Base-by-base conservation (phyloP, 2,797 vertebrate genomes). In the Scyliorhinus canicula region DNA sequence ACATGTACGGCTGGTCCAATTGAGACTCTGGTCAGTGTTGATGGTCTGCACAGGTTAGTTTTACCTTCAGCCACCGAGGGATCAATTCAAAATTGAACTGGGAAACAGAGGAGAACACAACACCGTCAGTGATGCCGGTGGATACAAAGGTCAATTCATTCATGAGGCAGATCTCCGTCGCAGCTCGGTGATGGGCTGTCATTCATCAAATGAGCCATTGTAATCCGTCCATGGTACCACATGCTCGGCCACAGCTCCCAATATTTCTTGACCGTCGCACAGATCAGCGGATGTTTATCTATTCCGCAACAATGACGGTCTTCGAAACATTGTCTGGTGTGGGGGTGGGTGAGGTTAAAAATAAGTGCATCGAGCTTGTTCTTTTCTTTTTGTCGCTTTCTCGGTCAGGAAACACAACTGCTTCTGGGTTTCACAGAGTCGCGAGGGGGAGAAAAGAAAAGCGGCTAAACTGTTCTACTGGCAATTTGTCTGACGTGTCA, bases 181-280 rank as follows among this genome's bases (percentile, higher is more conserved):
- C 57, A 21, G 57, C 31, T 90, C 31, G 21, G 52, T n/a, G 55
- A 52, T 55, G 52, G 50, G 50, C 84, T 86, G 50, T 52, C 50
- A 60, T n/a, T 65, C 57, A 40, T 91, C 88, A 63, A 91, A 91
- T 91, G 31, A 88, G 31, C 85, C 85, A 57, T 88, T 88, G 85
- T 88, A 52, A 35, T 55, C 86, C 19, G 86, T 90, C 86, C 86
- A 90, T 90, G 86, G 86, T 90, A 60, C 86, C 57, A 60, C 35
- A 90, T 90, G 86, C 86, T 90, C 57, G 16, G 16, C 14, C n/a
- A 65, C 40, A 35, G 1, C n/a, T 91, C 60, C 35, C 88, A 44
- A 40, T 63, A 90, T 65, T 91, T 65, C 60, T 82, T 0, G 9
- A 24, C 60, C 24, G 21, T 65, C n/a, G 9, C n/a, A 44, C 21